Percentiles rank a stretch among this genome's conserved stretches.
These are phyloP conservation scores for Heterodera filipjevi DNA, from an alignment of 2,888 invertebrate genomes.

Conservation along the genomic window DNA sequence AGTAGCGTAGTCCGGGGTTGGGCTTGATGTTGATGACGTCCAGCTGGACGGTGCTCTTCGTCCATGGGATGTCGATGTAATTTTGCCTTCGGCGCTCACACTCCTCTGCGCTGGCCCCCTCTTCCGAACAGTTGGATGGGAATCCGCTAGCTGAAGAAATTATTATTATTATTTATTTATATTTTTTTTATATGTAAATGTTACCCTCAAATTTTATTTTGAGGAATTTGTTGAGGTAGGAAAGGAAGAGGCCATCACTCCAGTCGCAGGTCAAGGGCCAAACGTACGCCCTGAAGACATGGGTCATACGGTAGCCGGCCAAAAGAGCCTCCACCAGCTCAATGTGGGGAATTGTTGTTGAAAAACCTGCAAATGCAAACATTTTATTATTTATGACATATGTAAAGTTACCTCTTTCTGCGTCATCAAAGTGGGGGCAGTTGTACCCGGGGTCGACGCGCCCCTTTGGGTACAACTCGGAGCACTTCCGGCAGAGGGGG, in stretches of 20 bases:
- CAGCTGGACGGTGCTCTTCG: not conserved
- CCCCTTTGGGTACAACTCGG: not conserved
- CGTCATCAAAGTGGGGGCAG: not conserved
- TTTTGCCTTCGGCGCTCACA: not conserved
- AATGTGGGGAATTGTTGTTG: not conserved
- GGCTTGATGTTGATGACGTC: not conserved
- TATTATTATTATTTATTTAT: not conserved
- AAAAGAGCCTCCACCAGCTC: slow-evolving; percentile 8
- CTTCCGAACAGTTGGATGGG: not conserved
- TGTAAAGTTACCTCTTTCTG: not conserved
- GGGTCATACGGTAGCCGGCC: not conserved
- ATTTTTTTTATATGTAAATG: not conserved
- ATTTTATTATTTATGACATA: not conserved
- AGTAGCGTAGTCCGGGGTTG: not conserved
- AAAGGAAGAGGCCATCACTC: not conserved
- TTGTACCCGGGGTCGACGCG: not conserved
- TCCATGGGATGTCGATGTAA: not conserved
- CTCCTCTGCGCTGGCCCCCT: not conserved
- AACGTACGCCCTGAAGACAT: not conserved
- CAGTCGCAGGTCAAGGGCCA: not conserved
- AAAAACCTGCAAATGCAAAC: not conserved
- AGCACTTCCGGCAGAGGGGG: not conserved
- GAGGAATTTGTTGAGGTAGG: slow-evolving; percentile 1
- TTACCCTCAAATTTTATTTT: not conserved
- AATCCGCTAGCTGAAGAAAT: not conserved